Base-by-base conservation (phyloP, 2,888 invertebrate species). In the Andrena fulva region DNA sequence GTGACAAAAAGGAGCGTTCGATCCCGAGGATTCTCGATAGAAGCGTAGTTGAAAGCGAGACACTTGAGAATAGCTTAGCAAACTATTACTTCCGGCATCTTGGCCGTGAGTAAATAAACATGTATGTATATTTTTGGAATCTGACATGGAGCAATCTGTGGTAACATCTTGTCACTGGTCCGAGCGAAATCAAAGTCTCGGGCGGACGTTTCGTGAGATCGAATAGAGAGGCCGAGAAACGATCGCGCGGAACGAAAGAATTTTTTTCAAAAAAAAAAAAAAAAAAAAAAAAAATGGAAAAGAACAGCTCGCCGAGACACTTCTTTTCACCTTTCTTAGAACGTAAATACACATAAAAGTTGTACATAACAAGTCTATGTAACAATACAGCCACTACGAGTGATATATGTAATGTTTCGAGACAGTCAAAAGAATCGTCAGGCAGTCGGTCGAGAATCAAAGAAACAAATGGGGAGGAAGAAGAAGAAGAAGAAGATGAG, bases 1-100 rank as follows among this genome's bases (percentile, higher is more conserved):
- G 42, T 5, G 42, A 5, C 42, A 5, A 42, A 42, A 42, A 16
- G 42, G 42, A 16, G 42, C 42, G 16, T 54, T 31, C 20, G 29
- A 8, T 60, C 29, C 31, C 12, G 56, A 76, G 78, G 80, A 84
- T 86, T 78, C 74, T 87, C 86, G 84, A 86, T 71, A 82, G 80
- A 80, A 66, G 33, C 86, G 82, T 82, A 77, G 62, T 82, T 78
- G 48, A 77, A 84, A 78, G 77, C 85, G 87, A 84, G 87, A 83
- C 90, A 87, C 87, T 85, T 84, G 88, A 90, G 90, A 90, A 90
- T 87, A 89, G 87, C 82, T 85, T 79, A 78, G 82, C 83, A 80
- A 79, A 77, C 83, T 78, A 74, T 85, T 68, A 77, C 62, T 77
- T 80, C 62, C 76, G 80, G 27, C 67, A 80, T 63, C 77, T 77